Base-by-base conservation (phyloP, 2,888 invertebrate species). In the Drosophila emarginata region DNA sequence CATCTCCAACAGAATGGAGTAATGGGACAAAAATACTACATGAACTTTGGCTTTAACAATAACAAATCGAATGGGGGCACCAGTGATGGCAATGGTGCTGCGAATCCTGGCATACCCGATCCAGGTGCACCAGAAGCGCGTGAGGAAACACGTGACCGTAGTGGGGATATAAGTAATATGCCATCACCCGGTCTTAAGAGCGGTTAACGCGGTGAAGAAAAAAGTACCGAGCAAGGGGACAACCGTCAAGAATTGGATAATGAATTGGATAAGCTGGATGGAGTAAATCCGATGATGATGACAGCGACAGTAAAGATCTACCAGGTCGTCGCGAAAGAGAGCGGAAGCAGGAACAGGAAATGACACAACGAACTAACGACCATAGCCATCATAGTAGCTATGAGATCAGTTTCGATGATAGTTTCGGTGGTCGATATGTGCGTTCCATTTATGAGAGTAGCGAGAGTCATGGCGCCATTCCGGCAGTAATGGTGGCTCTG, bases 321-420 rank as follows among this genome's bases (percentile, higher is more conserved):
- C 2, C 0, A 2, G 11, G 4, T n/a, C 21, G 52, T 4, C 23
- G 45, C 1, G 36, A 54, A 21, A 36, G n/a, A 12, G 36, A 36
- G 12, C 45, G 45, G 1, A 9, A 15, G n/a, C 11, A 21, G 11
- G 45, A 32, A 32, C 4, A 21, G 45, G 12, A 21, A 9, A 4
- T 7, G 7, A 7, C 15, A 6, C 7, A n/a, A 45, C 18, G 11
- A 18, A 4, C 18, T 18, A 14, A 14, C 2, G 45, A 61, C 3
- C 76, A 86, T 60, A 80, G 77, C 23, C 87, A 83, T 37, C 83
- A 83, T 56, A 87, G 87, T 72, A 83, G 83, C 81, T 87, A 87
- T 39, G 83, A 87, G 70, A 76, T 87, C 81, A 87, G 83, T 56
- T 87, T 83, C 28, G 83, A 85, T n/a, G 86, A 85, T 6, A 85